Conservation (phyloP, 1,140 invertebrate genomes). For the Luehdorfia chinensis region DNA sequence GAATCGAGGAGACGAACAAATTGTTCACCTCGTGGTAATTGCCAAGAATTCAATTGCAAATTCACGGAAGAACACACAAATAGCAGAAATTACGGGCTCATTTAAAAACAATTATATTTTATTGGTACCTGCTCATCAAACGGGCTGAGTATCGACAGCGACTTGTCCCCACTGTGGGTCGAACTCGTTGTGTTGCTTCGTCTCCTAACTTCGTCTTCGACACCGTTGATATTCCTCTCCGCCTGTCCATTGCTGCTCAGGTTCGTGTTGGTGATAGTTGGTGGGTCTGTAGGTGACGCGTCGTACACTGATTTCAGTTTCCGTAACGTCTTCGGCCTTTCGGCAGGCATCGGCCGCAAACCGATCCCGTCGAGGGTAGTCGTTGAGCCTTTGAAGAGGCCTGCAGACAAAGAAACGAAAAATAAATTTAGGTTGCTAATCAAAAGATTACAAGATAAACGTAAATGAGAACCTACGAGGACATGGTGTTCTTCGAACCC, state of each 20-base stretch:
- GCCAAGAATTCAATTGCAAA: too few relatives aligned
- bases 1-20: too few relatives aligned
- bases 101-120: too few relatives aligned
- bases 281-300: conserved; percentile 64
- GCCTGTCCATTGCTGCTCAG: conserved; percentile 66
- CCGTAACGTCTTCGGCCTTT: conserved; percentile 85
- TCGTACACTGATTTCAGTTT: conserved; percentile 83
- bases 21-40: too few relatives aligned
- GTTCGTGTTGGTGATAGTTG: conserved; percentile 60
- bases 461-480: too few relatives aligned
- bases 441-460: too few relatives aligned
- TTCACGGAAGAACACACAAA: too few relatives aligned
- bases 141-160: conserved; percentile 87
- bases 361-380: conserved; percentile 79
- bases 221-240: conserved; percentile 44
- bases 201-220: conserved; percentile 58
- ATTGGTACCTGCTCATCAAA: conserved; percentile 89
- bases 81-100: too few relatives aligned
- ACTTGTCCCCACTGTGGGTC: conserved; percentile 77
- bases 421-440: not conserved
- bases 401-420: conserved; percentile 77
- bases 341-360: conserved; percentile 78
- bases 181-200: conserved; percentile 65
- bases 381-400: conserved; percentile 87
- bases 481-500: too few relatives aligned